These are phyloP conservation scores for Pogona vitticeps DNA, from an alignment of 2,113 vertebrate genomes.

Conservation along the genomic window DNA sequence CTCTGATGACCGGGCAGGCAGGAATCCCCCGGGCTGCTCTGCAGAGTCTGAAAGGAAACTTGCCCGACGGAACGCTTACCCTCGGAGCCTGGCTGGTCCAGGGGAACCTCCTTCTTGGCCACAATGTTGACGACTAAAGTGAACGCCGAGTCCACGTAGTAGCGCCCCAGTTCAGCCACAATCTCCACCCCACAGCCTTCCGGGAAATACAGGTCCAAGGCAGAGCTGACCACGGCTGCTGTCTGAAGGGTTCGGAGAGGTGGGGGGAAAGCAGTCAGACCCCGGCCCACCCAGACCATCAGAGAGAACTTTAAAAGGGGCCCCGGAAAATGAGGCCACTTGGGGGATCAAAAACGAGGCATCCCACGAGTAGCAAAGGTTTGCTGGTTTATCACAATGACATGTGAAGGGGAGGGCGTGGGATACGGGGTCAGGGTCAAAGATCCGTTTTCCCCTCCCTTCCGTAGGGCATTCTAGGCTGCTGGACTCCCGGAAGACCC, in stretches of 20 bases:
- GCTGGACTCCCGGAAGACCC: too few relatives aligned
- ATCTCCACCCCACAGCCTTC: constrained; percentile 76
- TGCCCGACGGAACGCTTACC: constrained; percentile 49
- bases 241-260: constrained; percentile 56
- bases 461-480: too few relatives aligned
- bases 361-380: too few relatives aligned
- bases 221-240: constrained; percentile 70
- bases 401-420: too few relatives aligned
- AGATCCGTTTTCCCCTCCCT: too few relatives aligned
- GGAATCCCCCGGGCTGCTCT: too few relatives aligned
- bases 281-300: too few relatives aligned
- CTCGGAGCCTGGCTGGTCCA: constrained; percentile 60
- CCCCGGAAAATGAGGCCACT: too few relatives aligned
- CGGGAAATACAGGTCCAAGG: constrained; percentile 81
- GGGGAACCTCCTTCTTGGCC: constrained; percentile 67
- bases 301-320: too few relatives aligned
- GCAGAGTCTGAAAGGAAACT: background rate
- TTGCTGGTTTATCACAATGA: background rate
- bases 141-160: constrained; percentile 79
- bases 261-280: background rate
- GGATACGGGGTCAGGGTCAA: too few relatives aligned
- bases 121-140: constrained; percentile 76
- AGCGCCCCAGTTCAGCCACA: constrained; percentile 74
- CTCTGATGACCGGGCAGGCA: background rate
- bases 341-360: too few relatives aligned